Evolutionary conservation across 2,888 invertebrate genomes (phyloP).

Genomic region (Camptogramma bilineatum): DNA sequence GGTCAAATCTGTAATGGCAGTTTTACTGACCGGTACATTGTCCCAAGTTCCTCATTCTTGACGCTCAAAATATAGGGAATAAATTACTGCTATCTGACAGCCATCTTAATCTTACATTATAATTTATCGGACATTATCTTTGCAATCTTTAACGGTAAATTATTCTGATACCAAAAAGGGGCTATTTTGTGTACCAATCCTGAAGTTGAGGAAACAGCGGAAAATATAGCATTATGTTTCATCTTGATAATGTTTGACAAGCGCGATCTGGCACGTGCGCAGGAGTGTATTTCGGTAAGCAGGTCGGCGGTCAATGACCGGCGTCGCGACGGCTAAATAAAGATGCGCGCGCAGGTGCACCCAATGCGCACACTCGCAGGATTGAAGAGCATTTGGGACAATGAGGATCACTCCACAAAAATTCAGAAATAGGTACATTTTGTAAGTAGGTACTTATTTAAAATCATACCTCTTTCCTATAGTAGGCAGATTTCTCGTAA

Average conservation of each 20-base stretch:
- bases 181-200: not conserved
- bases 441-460: too few species aligned
- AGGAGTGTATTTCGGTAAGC: conserved; percentile 77
- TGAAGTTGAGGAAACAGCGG: conserved; percentile 1
- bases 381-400: conserved; percentile 1
- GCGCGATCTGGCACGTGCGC: conserved; percentile 63
- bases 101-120: conserved; percentile 15
- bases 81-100: conserved; percentile 21
- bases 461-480: too few species aligned
- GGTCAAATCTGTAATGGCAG: conserved; percentile 47
- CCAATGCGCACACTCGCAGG: conserved; percentile 34
- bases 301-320: conserved; percentile 80
- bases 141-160: conserved; percentile 15
- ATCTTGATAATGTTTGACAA: conserved; percentile 48
- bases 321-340: conserved; percentile 79
- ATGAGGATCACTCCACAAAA: conserved; percentile 1
- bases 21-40: conserved; percentile 43
- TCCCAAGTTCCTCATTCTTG: conserved; percentile 41
- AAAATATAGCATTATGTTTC: conserved; percentile 19
- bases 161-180: conserved; percentile 5
- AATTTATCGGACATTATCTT: conserved; percentile 22
- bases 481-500: too few species aligned
- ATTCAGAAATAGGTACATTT: not conserved
- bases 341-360: conserved; percentile 78
- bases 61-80: conserved; percentile 23